Percentiles rank a stretch among this genome's conserved stretches.
Conservation (phyloP, 2,113 vertebrate genomes). For the Pantherophis guttatus region DNA sequence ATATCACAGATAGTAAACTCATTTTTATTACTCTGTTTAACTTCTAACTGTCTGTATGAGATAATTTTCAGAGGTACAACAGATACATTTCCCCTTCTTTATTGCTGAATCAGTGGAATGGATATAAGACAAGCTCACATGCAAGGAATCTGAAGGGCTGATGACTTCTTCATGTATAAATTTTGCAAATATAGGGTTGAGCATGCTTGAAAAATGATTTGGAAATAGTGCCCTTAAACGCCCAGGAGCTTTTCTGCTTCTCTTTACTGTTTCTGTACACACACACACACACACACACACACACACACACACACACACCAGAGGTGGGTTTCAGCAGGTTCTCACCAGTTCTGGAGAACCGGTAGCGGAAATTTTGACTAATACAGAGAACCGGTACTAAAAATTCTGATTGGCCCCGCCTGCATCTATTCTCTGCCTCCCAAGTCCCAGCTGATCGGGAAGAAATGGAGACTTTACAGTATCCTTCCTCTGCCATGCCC, state of each 20-base stretch:
- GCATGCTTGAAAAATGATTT: background rate
- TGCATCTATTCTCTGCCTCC: too few species aligned
- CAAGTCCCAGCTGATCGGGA: too few species aligned
- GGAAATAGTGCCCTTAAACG: background rate
- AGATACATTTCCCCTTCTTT: background rate
- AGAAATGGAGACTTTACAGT: too few species aligned
- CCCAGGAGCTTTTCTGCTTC: background rate
- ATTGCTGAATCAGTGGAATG: background rate
- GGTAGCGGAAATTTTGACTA: too few species aligned
- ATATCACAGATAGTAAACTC: background rate
- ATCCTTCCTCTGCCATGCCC: too few species aligned
- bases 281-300: background rate
- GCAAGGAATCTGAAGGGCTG: background rate
- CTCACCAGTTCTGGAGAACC: too few species aligned
- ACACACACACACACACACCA: accelerated
- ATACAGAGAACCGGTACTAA: too few species aligned
- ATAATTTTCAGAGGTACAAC: background rate
- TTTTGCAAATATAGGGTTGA: background rate
- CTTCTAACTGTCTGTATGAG: background rate
- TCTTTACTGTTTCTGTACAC: background rate
- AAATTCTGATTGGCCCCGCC: too few species aligned
- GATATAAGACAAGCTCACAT: background rate
- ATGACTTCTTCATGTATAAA: background rate
- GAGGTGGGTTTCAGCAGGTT: too few species aligned
- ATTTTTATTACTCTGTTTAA: background rate